These are phyloP conservation scores for Drosophila monieri DNA, from an alignment of 2,888 invertebrate genomes.

Conservation along the genomic window DNA sequence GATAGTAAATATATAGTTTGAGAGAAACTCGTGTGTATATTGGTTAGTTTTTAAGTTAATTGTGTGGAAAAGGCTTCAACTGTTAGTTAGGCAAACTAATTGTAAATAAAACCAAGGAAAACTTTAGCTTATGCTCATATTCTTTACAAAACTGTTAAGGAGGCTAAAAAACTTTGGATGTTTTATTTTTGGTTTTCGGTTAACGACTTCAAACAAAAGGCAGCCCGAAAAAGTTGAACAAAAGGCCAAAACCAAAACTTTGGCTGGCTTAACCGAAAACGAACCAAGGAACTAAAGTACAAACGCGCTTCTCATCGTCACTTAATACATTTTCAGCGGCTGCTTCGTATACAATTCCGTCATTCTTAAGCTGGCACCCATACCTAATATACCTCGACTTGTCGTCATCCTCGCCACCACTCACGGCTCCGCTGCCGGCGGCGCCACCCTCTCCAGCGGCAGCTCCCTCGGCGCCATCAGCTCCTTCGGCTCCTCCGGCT, in stretches of 20 bases:
- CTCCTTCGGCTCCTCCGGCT: conserved; percentile 84
- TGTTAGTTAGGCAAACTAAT: conserved; percentile 38
- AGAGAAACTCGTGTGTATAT: conserved; percentile 27
- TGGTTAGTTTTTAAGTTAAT: conserved; percentile 35
- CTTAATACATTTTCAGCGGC: conserved; percentile 37
- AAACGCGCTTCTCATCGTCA: conserved; percentile 54
- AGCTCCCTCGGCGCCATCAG: conserved; percentile 80
- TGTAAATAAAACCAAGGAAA: conserved; percentile 24
- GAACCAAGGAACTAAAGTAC: conserved; percentile 45
- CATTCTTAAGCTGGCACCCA: conserved; percentile 86
- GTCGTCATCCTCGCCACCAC: conserved; percentile 90
- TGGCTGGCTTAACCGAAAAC: conserved; percentile 25
- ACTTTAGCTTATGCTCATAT: conserved; percentile 10
- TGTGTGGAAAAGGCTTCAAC: conserved; percentile 39
- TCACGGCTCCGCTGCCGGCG: conserved; percentile 73
- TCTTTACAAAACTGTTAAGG: conserved; percentile 10
- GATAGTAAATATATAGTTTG: conserved; percentile 23
- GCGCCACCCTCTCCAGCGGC: conserved; percentile 62
- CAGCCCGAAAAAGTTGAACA: conserved; percentile 32
- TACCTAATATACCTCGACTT: conserved; percentile 93
- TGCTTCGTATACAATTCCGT: conserved; percentile 81
- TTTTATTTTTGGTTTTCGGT: conserved; percentile 1
- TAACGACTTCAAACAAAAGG: conserved; percentile 35
- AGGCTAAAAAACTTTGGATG: conserved; percentile 4
- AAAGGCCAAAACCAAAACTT: conserved; percentile 19